Evolutionary conservation across 2,888 invertebrate species (phyloP), one percentile per base, ranked within the genome.

Genomic region (Eupithecia exiguata): DNA sequence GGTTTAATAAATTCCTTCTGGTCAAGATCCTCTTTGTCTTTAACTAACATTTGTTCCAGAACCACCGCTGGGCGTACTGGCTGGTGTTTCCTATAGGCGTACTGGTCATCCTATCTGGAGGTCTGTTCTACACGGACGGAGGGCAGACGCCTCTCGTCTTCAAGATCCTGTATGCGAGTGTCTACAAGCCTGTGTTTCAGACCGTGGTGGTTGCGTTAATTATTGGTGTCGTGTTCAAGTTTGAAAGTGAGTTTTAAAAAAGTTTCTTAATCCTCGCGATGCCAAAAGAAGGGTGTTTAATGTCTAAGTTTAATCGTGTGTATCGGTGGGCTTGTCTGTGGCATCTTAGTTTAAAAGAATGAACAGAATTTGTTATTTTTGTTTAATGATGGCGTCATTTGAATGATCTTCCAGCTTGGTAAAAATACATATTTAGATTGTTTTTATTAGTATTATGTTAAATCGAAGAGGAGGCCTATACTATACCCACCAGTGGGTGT

Each of bases 101-200:
- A 18, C 83, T 76, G 0, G 82, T 91, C 58, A 89, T 94, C 43
- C 85, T 94, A 4, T 88, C 92, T 0, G 94, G 94, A 0, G 91
- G 89, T 0, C 35, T 90, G 74, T 94, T 93, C 86, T 94, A 93
- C 84, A 43, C 69, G 0, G 90, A 91, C 75, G 87, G 83, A 0
- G 74, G 49, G 0, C 70, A 78, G 0, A 82, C 84, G 0, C 77
- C 89, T 0, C 65, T 74, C 0, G 30, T 68, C 0, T 74, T 86
- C 43, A 77, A 84, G 4, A 79, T 90, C 3, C 9, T 87, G 2
- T 94, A 93, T 81, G 92, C 93, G 0, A 80, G 86, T 0, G 63
- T 90, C 21, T 89, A 91, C 86, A 92, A 91, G 77, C 88, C 92
- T 0, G 25, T 89, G 35, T 93, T 93, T 80, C 91, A 92, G 74